phyloP scores from a whole-genome alignment of 2,113 vertebrate species.

The Callaeas wilsoni region DNA sequence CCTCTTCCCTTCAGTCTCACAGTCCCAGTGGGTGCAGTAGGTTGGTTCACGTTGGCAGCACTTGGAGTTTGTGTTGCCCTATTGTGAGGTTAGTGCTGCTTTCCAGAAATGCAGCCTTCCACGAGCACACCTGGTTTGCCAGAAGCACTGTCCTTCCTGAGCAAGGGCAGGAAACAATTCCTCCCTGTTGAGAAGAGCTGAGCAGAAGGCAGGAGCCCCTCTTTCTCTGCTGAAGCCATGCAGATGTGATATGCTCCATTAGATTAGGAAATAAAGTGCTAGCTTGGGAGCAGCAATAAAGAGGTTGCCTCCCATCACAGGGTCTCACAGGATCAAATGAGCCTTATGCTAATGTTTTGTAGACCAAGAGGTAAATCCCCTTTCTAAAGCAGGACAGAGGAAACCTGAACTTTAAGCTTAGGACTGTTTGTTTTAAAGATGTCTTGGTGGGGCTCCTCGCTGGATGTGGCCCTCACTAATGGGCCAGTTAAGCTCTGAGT shows the following conservation, averaged over 20 bases:
- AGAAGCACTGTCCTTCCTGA: not conserved
- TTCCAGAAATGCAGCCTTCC: not conserved
- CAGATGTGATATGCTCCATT: not conserved
- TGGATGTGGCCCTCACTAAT: not conserved
- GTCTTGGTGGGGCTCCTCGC: fast-evolving
- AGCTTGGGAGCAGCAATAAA: not conserved
- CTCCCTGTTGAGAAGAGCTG: not conserved
- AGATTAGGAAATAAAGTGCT: not conserved
- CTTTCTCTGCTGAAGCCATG: not conserved
- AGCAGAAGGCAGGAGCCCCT: not conserved
- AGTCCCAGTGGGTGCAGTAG: not conserved
- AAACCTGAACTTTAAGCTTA: not conserved
- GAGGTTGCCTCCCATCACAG: not conserved
- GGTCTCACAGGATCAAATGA: slow-evolving; percentile 12
- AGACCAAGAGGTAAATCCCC: not conserved
- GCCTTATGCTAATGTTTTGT: not conserved
- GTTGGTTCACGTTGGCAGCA: not conserved
- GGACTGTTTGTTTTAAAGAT: not conserved
- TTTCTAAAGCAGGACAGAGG: not conserved
- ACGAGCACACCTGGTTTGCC: not conserved
- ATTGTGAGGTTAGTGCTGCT: fast-evolving
- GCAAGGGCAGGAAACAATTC: not conserved
- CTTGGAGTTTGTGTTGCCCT: not conserved
- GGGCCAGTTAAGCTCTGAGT: not conserved
- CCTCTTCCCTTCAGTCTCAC: not conserved